Conservation (phyloP, 2,113 vertebrate genomes). For the Aramus guarauna region DNA sequence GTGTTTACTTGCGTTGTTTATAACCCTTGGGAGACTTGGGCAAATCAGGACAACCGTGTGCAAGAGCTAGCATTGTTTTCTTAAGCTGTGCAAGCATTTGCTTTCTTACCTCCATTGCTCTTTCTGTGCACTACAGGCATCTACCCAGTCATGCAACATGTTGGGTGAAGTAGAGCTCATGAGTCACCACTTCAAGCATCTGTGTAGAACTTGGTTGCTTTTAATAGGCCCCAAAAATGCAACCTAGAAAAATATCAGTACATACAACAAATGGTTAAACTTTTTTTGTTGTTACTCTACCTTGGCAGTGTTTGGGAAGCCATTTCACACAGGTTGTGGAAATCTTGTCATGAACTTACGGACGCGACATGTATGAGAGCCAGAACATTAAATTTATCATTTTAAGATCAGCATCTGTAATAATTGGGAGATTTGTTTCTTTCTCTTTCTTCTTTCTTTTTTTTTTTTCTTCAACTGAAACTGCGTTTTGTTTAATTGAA, state of each 20-base stretch:
- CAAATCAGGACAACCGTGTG: background rate
- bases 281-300: background rate
- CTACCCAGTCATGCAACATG: background rate
- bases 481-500: slow-evolving; percentile 7
- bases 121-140: background rate
- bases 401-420: background rate
- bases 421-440: background rate
- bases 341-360: background rate
- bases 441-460: background rate
- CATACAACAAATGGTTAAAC: background rate
- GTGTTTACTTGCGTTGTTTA: background rate
- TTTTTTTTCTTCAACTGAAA: background rate
- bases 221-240: background rate
- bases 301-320: background rate
- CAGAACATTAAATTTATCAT: background rate
- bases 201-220: background rate
- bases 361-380: background rate
- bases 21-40: background rate
- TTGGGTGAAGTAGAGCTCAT: background rate
- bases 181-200: background rate
- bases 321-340: background rate
- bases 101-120: background rate
- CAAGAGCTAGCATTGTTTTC: background rate
- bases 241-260: background rate
- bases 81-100: background rate